Conservation (phyloP, 2,113 vertebrate species). For the Beaufortia kweichowensis region DNA sequence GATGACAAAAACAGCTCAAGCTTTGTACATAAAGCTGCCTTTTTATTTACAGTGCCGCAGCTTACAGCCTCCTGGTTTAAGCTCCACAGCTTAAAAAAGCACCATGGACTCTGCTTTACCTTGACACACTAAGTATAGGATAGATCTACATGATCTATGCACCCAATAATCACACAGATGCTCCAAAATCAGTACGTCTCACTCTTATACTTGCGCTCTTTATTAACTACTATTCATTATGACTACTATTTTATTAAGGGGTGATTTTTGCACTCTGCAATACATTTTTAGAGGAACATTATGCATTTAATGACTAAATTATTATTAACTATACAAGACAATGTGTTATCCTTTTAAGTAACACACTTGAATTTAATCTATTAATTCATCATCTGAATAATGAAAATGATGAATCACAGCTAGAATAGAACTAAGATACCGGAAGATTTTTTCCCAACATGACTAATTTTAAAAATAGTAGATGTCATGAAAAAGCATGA, state of each 20-base stretch:
- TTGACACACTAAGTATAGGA: conserved; percentile 34
- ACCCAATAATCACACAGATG: conserved; percentile 26
- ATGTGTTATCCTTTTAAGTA: too few relatives aligned
- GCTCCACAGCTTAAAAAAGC: conserved; percentile 8
- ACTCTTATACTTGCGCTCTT: background rate
- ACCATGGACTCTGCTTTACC: conserved; percentile 21
- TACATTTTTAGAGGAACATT: too few relatives aligned
- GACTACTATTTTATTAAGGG: background rate
- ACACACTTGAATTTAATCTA: too few relatives aligned
- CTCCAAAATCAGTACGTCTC: conserved; percentile 3
- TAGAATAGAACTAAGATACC: too few relatives aligned
- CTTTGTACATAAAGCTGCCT: background rate
- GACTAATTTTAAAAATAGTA: background rate
- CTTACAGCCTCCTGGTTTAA: conserved; percentile 13
- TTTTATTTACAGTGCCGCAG: background rate
- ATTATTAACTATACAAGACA: too few relatives aligned
- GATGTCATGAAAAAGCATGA: background rate
- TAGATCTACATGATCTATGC: conserved; percentile 30
- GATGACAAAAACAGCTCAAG: background rate
- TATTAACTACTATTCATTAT: conserved; percentile 20
- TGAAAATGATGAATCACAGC: too few relatives aligned
- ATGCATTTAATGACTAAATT: too few relatives aligned
- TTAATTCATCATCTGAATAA: too few relatives aligned
- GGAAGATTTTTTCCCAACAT: background rate
- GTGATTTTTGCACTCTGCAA: too few relatives aligned